Evolutionary conservation across 1,140 invertebrate genomes (phyloP), one percentile per base, ranked within the genome.

Genomic region (Formica selysi): DNA sequence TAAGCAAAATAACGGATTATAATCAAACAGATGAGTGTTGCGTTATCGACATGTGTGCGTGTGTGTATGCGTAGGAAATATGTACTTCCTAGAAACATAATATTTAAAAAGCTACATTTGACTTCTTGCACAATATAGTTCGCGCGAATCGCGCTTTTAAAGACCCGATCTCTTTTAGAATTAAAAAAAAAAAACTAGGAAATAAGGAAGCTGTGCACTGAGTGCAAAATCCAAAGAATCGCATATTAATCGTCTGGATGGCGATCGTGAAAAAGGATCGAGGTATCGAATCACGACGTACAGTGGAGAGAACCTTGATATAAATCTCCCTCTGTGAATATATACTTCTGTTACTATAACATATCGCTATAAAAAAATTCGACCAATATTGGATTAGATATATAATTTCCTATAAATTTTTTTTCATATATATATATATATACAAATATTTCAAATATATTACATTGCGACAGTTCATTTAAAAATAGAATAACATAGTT

Each of bases 51-150:
- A 22, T 48, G 22, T 13, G 29, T 54, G 29, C 5, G 32, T 38
- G 51, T 7, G 38, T 68, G 62, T n/a, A n/a, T 38, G 48, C 38
- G 19, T 70, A 62, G 54, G 4, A 44, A 73, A 44, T 32, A 61
- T 73, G 54, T 73, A 81, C 67, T 81, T 81, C 67, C 67, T 81
- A 81, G 51, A 81, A 19, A 19, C 36, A 68, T 61, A 61, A 83
- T 74, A 74, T 83, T 73, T 48, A 81, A 83, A 41, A 51, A 61
- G 68, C 54, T 74, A 74, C 26, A n/a, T 83, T 74, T 74, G 36
- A 62, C 57, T 44, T 83, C 57, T 74, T 83, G 54, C 54, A 74
- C 79, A 32, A 48, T 57, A 80, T 38, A 80, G 48, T 48, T 73
- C 38, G 68, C 29, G 68, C 54, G 54, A 73, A 8, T 61, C 70